These are phyloP conservation scores for Petrosia ficiformis DNA, from an alignment of 37 sponge, comb jelly and placozoan genomes.

Conservation along the genomic window DNA sequence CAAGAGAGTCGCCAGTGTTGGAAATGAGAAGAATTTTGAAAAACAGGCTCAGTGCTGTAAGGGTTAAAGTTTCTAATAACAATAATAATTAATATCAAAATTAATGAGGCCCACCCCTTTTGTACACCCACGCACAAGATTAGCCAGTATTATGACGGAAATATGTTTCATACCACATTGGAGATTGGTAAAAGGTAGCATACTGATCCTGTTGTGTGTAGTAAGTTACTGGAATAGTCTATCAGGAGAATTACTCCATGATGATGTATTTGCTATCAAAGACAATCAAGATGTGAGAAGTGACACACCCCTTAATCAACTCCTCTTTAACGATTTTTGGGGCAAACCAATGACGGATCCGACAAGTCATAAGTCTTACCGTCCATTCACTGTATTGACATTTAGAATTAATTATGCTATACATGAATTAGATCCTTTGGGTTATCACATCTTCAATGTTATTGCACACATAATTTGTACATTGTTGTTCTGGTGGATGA, in stretches of 20 bases:
- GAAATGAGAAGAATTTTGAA: too few relatives aligned
- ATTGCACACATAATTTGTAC: conserved; percentile 55
- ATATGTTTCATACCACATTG: too few relatives aligned
- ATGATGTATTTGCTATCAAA: conserved; percentile 81
- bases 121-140: too few relatives aligned
- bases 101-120: too few relatives aligned
- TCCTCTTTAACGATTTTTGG: conserved; percentile 87
- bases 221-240: conserved; percentile 75
- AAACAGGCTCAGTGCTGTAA: too few relatives aligned
- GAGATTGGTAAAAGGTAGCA: too few relatives aligned
- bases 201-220: not conserved
- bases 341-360: conserved; percentile 66
- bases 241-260: conserved; percentile 74
- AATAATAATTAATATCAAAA: too few relatives aligned
- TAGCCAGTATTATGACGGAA: too few relatives aligned
- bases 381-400: conserved; percentile 60
- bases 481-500: conserved; percentile 47
- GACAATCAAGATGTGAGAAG: conserved; percentile 73
- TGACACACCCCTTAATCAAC: conserved; percentile 15
- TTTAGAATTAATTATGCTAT: conserved; percentile 81
- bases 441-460: conserved; percentile 80
- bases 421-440: conserved; percentile 66
- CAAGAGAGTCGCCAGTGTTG: too few relatives aligned
- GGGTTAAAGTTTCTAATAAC: too few relatives aligned
- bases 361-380: conserved; percentile 81